Evolutionary conservation across 1,140 invertebrate species (phyloP).

Genomic region (Dreissena polymorpha): DNA sequence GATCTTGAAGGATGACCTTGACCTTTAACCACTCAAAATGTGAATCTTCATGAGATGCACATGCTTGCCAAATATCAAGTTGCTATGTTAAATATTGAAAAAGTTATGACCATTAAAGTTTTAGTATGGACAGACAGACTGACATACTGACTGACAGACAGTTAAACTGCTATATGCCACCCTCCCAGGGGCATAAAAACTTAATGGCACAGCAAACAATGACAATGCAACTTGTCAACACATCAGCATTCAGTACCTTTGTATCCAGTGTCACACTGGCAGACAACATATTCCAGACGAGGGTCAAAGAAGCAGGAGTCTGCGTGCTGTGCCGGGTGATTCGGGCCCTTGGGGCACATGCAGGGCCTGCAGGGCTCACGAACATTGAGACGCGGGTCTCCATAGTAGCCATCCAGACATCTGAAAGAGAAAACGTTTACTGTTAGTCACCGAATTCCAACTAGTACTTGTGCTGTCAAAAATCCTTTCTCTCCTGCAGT

Average conservation of each 20-base stretch:
- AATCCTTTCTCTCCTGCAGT: not conserved
- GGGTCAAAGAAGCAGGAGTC: conserved; percentile 92
- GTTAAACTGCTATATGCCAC: no score
- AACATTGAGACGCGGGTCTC: conserved; percentile 93
- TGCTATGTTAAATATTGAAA: no score
- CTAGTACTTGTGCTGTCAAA: not conserved
- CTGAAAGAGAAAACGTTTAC: conserved; percentile 78
- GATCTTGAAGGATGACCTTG: no score
- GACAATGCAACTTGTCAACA: not conserved
- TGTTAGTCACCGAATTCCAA: no score
- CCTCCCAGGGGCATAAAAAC: no score
- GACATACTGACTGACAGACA: no score
- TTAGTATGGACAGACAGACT: no score
- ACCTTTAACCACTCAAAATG: no score
- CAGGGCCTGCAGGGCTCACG: conserved; percentile 96
- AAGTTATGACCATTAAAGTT: no score
- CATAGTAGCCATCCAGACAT: conserved; percentile 96
- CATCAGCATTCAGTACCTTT: conserved; percentile 80
- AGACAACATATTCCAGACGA: conserved; percentile 93
- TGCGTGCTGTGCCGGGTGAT: conserved; percentile 92
- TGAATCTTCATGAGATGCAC: no score
- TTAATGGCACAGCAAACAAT: no score
- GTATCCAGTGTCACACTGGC: conserved; percentile 95
- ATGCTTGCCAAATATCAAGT: no score
- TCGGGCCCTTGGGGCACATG: conserved; percentile 93